These are phyloP conservation scores for Leuctra nigra DNA, from an alignment of 2,888 invertebrate species.

Conservation along the genomic window DNA sequence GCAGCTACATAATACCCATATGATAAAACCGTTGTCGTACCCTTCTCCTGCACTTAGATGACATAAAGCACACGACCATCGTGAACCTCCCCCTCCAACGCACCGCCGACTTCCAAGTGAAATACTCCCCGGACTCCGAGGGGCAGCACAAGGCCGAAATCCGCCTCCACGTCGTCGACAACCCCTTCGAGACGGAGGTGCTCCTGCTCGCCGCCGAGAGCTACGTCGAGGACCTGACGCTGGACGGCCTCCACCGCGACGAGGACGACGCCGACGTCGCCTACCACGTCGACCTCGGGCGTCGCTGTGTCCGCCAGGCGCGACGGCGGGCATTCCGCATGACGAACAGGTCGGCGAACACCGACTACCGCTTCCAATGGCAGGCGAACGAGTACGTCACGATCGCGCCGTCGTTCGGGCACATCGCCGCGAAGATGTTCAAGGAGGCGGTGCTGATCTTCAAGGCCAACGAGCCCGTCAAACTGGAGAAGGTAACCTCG, in stretches of 20 bases:
- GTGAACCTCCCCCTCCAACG: slow-evolving; percentile 35
- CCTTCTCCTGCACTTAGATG: slow-evolving; percentile 3
- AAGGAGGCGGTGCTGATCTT: slow-evolving; percentile 49
- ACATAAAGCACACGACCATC: slow-evolving; percentile 31
- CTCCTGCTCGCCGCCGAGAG: slow-evolving; percentile 44
- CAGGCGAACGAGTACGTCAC: slow-evolving; percentile 36
- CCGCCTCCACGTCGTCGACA: slow-evolving; percentile 45
- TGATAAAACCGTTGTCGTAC: background rate
- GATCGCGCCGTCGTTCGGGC: slow-evolving; percentile 46
- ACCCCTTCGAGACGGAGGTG: slow-evolving; percentile 49
- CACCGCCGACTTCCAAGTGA: slow-evolving; percentile 34
- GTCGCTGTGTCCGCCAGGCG: slow-evolving; percentile 36
- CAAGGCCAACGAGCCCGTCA: slow-evolving; percentile 40
- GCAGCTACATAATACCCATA: too few relatives aligned
- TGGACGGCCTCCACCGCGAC: slow-evolving; percentile 37
- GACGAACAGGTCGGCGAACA: slow-evolving; percentile 39
- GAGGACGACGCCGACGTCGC: background rate
- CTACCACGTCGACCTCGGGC: slow-evolving; percentile 2
- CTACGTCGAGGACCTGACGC: slow-evolving; percentile 43
- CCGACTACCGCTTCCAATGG: slow-evolving; percentile 42
- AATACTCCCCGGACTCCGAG: slow-evolving; percentile 36
- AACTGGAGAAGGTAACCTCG: slow-evolving; percentile 36
- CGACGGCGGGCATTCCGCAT: slow-evolving; percentile 41
- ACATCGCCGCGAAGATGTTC: slow-evolving; percentile 39
- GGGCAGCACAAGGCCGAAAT: slow-evolving; percentile 31